phyloP scores from a whole-genome alignment of 2,797 vertebrate genomes.

The Rhodeus uyekii region DNA sequence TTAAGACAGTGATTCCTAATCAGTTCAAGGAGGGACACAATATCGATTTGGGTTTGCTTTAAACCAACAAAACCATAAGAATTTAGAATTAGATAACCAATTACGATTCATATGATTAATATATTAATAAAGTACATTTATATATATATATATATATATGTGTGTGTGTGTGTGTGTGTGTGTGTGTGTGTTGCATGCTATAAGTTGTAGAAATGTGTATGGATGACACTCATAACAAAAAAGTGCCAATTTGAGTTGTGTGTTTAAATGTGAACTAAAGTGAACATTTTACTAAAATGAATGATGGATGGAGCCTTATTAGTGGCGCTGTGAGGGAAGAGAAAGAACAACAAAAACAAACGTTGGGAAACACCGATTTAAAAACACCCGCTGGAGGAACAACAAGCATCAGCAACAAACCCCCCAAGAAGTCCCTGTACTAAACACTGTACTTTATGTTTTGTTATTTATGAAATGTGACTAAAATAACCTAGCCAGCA shows the following conservation, averaged over 20 bases:
- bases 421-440: background rate
- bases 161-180: no score
- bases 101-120: background rate
- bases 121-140: no score
- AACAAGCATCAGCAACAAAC: background rate
- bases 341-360: background rate
- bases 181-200: background rate
- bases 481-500: background rate
- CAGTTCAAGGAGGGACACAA: background rate
- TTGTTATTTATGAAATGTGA: conserved; percentile 5
- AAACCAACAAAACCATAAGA: background rate
- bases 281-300: background rate
- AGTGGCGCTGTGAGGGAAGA: background rate
- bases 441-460: background rate
- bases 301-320: background rate
- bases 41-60: background rate
- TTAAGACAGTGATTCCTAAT: background rate
- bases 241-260: background rate
- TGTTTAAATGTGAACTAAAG: background rate
- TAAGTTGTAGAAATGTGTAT: background rate
- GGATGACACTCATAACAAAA: background rate
- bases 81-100: no score
- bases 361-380: background rate
- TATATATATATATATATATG: no score
- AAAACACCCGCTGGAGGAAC: background rate